phyloP scores from a whole-genome alignment of 1,140 invertebrate species.

The Anagrus nilaparvatae region DNA sequence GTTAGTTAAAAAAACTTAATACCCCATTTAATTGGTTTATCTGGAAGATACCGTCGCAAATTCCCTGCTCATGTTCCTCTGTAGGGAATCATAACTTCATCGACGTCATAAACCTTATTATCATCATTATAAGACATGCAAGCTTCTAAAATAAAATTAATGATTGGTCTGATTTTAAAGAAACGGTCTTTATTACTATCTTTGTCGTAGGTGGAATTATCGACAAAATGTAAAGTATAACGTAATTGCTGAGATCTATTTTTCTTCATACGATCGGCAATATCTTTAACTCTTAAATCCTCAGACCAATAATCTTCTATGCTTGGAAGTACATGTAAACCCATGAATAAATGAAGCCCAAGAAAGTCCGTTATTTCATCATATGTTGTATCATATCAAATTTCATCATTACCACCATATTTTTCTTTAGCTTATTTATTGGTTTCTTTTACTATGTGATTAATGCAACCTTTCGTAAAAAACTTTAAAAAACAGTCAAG shows the following conservation, averaged over 20 bases:
- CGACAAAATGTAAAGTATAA: conserved; percentile 6
- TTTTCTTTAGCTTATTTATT: conserved; percentile 7
- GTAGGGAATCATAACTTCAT: conserved; percentile 10
- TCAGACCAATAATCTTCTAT: conserved; percentile 8
- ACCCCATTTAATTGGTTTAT: conserved; percentile 17
- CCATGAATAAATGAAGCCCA: conserved; percentile 7
- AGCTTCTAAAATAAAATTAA: conserved; percentile 2
- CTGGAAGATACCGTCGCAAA: conserved; percentile 15
- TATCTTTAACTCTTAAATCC: neutral
- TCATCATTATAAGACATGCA: conserved; percentile 2
- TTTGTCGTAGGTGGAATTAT: conserved; percentile 1
- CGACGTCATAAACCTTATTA: conserved; percentile 7
- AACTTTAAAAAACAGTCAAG: too few species aligned
- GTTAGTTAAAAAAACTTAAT: conserved; percentile 17
- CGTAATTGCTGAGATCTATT: conserved; percentile 5
- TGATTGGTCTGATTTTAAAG: conserved; percentile 12
- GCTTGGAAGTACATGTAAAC: neutral
- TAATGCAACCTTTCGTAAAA: too few species aligned
- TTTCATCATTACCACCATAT: neutral
- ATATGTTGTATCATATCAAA: neutral
- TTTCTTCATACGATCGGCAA: conserved; percentile 5
- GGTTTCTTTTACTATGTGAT: conserved; percentile 3
- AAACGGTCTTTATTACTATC: conserved; percentile 3
- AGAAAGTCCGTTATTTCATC: conserved; percentile 6
- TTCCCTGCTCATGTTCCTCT: conserved; percentile 12